phyloP scores from a whole-genome alignment of 2,113 vertebrate species.

The Phyllopteryx taeniolatus region DNA sequence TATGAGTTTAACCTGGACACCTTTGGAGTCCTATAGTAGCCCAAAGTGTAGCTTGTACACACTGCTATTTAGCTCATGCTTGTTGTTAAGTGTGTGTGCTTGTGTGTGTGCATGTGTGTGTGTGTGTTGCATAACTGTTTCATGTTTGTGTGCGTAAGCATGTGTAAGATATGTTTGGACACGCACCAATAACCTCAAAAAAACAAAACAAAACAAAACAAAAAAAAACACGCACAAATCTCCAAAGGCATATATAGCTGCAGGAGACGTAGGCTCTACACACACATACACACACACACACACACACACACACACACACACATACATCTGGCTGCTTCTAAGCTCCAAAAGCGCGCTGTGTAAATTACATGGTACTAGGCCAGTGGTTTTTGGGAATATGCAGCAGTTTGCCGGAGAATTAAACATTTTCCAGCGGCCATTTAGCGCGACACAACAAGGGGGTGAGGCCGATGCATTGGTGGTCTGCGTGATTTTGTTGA shows the following conservation, averaged over 20 bases:
- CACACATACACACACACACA: conserved; percentile 43
- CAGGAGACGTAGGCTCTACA: conserved; percentile 53
- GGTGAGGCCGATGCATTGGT: not conserved
- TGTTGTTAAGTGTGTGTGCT: not conserved
- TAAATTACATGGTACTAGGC: conserved; percentile 70
- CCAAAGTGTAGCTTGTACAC: not conserved
- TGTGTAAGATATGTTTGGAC: conserved; percentile 62
- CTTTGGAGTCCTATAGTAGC: not conserved
- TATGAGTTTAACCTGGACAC: not conserved
- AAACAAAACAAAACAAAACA: conserved; percentile 12
- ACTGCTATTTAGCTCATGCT: not conserved
- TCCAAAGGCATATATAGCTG: conserved; percentile 59
- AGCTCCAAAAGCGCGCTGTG: conserved; percentile 67
- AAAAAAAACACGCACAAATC: conserved; percentile 6
- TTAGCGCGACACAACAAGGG: not conserved
- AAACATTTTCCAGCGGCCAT: conserved; percentile 33
- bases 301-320: conserved; percentile 37
- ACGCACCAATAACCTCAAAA: conserved; percentile 47
- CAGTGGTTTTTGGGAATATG: conserved; percentile 54
- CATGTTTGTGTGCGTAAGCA: conserved; percentile 35
- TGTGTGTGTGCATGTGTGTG: not conserved
- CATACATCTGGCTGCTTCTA: conserved; percentile 72
- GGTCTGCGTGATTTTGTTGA: not conserved
- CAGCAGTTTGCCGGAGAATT: conserved; percentile 46
- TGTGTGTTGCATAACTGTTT: conserved; percentile 13